Evolutionary conservation across 2,113 vertebrate genomes (phyloP).

Genomic region (Brachyhypopomus occidentalis): DNA sequence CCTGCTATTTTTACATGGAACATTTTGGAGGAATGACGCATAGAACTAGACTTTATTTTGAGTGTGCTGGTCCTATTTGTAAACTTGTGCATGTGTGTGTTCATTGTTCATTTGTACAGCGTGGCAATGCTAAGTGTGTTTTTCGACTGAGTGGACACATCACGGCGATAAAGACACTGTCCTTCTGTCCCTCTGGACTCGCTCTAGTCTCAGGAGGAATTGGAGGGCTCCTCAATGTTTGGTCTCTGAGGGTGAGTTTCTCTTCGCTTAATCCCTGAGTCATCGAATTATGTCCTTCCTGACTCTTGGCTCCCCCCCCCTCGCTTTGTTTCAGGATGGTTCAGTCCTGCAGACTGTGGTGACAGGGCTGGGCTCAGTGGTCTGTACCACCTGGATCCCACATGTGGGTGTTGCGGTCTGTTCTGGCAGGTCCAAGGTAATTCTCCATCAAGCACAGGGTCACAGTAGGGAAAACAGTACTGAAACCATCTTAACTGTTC

Average conservation of each 20-base stretch:
- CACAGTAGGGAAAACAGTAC: too few species aligned
- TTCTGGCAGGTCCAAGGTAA: conserved; percentile 80
- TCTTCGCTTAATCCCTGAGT: neutral
- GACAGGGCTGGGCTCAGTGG: conserved; percentile 77
- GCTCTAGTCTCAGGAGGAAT: conserved; percentile 77
- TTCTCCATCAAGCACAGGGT: neutral
- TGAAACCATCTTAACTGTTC: neutral
- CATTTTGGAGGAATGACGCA: neutral
- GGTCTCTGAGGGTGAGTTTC: conserved; percentile 75
- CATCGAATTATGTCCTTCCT: neutral
- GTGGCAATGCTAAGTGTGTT: conserved; percentile 70
- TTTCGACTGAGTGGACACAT: conserved; percentile 78
- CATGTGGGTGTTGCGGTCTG: conserved; percentile 75
- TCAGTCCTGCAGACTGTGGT: conserved; percentile 77
- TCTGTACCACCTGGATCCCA: conserved; percentile 77
- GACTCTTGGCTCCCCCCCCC: neutral
- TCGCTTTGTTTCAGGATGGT: conserved; percentile 72
- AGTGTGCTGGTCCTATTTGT: neutral
- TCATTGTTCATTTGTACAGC: conserved; percentile 48
- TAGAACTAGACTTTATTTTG: neutral
- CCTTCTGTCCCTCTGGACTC: conserved; percentile 76
- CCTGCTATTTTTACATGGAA: neutral
- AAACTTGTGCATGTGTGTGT: neutral
- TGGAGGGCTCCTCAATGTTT: conserved; percentile 79
- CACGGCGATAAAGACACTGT: conserved; percentile 76